Percentiles rank a stretch among this genome's conserved stretches.
phyloP scores from a whole-genome alignment of 1,140 invertebrate species.

The Trichogramma pretiosum region DNA sequence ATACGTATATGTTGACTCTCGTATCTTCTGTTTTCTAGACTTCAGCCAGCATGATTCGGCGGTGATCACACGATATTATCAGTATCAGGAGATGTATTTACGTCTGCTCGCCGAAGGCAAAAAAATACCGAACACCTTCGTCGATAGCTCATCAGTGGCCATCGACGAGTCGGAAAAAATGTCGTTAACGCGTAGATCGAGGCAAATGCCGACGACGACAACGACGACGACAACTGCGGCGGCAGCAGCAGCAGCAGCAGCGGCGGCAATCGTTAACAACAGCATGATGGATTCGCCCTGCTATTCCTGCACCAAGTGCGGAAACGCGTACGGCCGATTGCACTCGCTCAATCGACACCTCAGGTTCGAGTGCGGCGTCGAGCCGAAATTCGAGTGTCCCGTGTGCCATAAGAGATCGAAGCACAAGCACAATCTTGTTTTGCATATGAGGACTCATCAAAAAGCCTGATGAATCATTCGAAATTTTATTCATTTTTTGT shows the following conservation, averaged over 20 bases:
- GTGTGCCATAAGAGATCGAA: slow-evolving; percentile 53
- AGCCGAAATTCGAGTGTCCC: slow-evolving; percentile 51
- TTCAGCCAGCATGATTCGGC: neutral
- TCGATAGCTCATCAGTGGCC: no score
- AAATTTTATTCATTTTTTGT: neutral
- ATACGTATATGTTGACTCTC: no score
- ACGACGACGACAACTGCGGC: no score
- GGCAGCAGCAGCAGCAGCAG: neutral
- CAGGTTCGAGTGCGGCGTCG: slow-evolving; percentile 57
- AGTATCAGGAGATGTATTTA: slow-evolving; percentile 31
- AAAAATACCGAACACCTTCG: no score
- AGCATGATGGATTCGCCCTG: neutral
- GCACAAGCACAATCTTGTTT: slow-evolving; percentile 49
- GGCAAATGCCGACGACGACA: neutral
- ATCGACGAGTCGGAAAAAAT: no score
- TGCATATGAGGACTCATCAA: slow-evolving; percentile 49
- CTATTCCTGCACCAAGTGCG: slow-evolving; percentile 46
- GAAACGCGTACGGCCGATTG: slow-evolving; percentile 49
- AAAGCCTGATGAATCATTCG: slow-evolving; percentile 30
- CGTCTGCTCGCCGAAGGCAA: slow-evolving; percentile 28
- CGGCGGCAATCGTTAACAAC: no score
- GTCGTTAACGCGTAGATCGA: neutral
- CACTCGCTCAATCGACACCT: slow-evolving; percentile 57
- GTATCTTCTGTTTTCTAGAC: slow-evolving; percentile 12
- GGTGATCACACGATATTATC: slow-evolving; percentile 32